phyloP scores from a whole-genome alignment of 2,113 vertebrate genomes.

The Turdus rufiventris region DNA sequence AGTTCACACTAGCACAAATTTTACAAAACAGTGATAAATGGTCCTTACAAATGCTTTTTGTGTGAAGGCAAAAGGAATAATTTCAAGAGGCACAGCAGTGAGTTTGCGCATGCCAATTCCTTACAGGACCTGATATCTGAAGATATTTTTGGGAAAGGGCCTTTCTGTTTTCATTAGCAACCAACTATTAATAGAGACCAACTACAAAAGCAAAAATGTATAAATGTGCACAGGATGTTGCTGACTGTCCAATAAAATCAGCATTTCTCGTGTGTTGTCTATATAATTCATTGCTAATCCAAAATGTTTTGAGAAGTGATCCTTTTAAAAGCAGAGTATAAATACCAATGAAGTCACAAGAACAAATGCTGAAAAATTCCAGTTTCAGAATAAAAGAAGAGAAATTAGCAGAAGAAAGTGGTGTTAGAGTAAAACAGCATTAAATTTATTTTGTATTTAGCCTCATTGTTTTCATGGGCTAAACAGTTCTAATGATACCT shows the following conservation, averaged over 20 bases:
- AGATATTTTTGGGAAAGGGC: neutral
- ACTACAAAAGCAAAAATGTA: neutral
- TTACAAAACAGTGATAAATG: neutral
- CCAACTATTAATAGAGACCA: neutral
- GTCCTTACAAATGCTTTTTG: neutral
- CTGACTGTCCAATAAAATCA: constrained; percentile 25
- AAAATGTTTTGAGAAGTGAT: neutral
- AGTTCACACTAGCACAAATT: neutral
- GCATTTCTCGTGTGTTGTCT: neutral
- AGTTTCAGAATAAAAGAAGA: neutral
- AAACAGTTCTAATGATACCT: neutral
- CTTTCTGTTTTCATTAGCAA: neutral
- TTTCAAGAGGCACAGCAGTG: neutral
- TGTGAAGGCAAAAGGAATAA: neutral
- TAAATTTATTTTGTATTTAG: neutral
- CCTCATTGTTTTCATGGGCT: neutral
- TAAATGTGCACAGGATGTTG: neutral
- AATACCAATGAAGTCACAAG: neutral
- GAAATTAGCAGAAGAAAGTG: neutral
- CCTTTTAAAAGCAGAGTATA: neutral
- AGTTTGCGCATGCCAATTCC: neutral
- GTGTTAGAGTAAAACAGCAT: neutral
- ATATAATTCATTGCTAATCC: neutral
- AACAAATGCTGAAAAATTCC: neutral
- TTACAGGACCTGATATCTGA: neutral